A percentile compares a stretch with the other conserved stretches of the same genome.
phyloP scores from a whole-genome alignment of 2,888 invertebrate species.

The Drosophila demipolita region DNA sequence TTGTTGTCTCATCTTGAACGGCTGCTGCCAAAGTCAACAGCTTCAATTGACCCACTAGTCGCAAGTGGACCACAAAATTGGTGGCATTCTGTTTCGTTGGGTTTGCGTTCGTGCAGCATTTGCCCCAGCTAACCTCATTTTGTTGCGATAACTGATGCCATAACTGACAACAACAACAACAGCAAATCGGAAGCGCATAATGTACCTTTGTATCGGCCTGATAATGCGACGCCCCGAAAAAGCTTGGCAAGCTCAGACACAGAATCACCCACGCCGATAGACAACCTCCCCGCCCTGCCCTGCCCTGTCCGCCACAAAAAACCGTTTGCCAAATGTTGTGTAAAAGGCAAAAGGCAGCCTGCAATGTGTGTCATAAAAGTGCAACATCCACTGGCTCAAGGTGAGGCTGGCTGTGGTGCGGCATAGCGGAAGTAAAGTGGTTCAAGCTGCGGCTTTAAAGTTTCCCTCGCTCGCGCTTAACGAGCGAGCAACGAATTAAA shows the following conservation, averaged over 20 bases:
- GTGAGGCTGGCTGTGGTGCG: slow-evolving; percentile 25
- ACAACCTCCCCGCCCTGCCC: background rate
- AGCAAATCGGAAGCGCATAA: slow-evolving; percentile 74
- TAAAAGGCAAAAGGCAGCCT: slow-evolving; percentile 62
- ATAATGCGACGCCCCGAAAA: slow-evolving; percentile 67
- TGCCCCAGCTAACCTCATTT: slow-evolving; percentile 62
- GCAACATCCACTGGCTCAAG: slow-evolving; percentile 55
- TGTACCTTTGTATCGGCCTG: slow-evolving; percentile 78
- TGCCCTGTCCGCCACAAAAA: slow-evolving; percentile 26
- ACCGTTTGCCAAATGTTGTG: slow-evolving; percentile 76
- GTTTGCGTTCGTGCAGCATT: slow-evolving; percentile 33
- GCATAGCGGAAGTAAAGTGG: slow-evolving; percentile 10
- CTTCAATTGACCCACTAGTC: slow-evolving; percentile 29
- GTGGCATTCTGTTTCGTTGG: slow-evolving; percentile 23
- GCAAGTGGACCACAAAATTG: slow-evolving; percentile 20
- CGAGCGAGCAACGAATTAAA: slow-evolving; percentile 61
- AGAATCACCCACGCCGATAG: slow-evolving; percentile 30
- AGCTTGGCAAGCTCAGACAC: slow-evolving; percentile 64
- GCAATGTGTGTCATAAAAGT: slow-evolving; percentile 74
- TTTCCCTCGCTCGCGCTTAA: slow-evolving; percentile 37
- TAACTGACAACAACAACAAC: slow-evolving; percentile 53
- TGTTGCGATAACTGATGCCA: slow-evolving; percentile 47
- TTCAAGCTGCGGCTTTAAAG: slow-evolving; percentile 28
- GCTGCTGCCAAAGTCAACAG: slow-evolving; percentile 31
- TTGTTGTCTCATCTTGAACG: background rate